A percentile compares a stretch with the other conserved stretches of the same genome.
phyloP scores from a whole-genome alignment of 30 jellyfish, hydroid and myxozoan species.

The Hydractinia symbiolongicarpus region DNA sequence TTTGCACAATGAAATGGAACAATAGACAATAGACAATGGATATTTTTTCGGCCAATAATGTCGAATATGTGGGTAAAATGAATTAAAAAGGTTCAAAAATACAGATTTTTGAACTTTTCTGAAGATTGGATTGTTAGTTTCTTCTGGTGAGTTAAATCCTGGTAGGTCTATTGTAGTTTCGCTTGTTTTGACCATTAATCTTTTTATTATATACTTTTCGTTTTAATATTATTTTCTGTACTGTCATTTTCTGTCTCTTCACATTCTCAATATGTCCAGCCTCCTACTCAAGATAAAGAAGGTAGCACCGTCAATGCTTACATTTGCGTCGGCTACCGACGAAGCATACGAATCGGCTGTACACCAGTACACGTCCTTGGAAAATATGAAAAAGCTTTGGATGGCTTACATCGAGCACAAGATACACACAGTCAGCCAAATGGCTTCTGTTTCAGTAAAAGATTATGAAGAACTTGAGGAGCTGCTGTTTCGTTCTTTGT shows the following conservation, averaged over 20 bases:
- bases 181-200: no score
- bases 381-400: constrained; percentile 62
- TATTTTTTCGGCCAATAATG: no score
- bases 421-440: background rate
- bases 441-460: background rate
- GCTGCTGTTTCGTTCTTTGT: constrained; percentile 41
- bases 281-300: constrained; percentile 41
- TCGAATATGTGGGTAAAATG: no score
- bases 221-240: background rate
- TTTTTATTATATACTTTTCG: background rate
- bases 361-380: constrained; percentile 50
- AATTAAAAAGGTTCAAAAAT: no score
- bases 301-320: constrained; percentile 26
- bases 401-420: constrained; percentile 36
- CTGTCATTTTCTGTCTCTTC: background rate
- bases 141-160: no score
- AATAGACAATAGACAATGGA: no score
- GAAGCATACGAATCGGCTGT: constrained; percentile 83
- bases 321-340: constrained; percentile 41
- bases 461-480: constrained; percentile 20
- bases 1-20: no score
- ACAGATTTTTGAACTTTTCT: no score
- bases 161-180: no score
- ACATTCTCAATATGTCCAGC: constrained; percentile 22
- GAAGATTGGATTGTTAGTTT: no score